Conservation (phyloP, 2,888 invertebrate species). For the Taenaris catops region DNA sequence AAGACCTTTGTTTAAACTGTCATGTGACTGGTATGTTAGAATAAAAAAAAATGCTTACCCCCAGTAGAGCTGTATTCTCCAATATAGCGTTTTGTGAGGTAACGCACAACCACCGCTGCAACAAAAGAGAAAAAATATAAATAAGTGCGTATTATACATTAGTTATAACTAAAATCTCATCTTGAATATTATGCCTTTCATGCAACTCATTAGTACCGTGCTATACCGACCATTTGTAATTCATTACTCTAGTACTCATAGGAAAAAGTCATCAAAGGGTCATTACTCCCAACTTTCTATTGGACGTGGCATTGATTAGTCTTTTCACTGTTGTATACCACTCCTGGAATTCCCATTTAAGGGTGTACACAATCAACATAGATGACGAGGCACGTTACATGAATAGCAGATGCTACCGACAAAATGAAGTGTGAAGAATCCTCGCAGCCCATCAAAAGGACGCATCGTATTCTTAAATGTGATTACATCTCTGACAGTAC, state of each 20-base stretch:
- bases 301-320: slow-evolving; percentile 51
- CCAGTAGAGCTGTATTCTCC: slow-evolving; percentile 90
- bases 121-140: slow-evolving; percentile 64
- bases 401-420: slow-evolving; percentile 59
- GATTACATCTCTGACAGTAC: slow-evolving; percentile 47
- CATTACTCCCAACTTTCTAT: slow-evolving; percentile 66
- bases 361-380: slow-evolving; percentile 57
- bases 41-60: slow-evolving; percentile 75
- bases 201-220: slow-evolving; percentile 9
- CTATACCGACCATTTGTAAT: slow-evolving; percentile 4
- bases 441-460: slow-evolving; percentile 55
- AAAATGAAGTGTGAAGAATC: slow-evolving; percentile 64
- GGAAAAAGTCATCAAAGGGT: slow-evolving; percentile 44
- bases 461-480: slow-evolving; percentile 55
- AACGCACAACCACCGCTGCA: slow-evolving; percentile 89
- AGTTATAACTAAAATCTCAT: slow-evolving; percentile 19
- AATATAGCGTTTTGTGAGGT: slow-evolving; percentile 88
- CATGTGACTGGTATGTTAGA: too few species aligned
- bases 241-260: slow-evolving; percentile 20
- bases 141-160: too few species aligned
- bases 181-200: neutral
- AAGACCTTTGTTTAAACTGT: too few species aligned
- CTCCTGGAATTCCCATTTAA: slow-evolving; percentile 59
- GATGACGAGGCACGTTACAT: slow-evolving; percentile 60
- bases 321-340: slow-evolving; percentile 45